Percentiles rank a stretch among this genome's conserved stretches.
phyloP scores from a whole-genome alignment of 2,113 vertebrate genomes.

The Naja naja region DNA sequence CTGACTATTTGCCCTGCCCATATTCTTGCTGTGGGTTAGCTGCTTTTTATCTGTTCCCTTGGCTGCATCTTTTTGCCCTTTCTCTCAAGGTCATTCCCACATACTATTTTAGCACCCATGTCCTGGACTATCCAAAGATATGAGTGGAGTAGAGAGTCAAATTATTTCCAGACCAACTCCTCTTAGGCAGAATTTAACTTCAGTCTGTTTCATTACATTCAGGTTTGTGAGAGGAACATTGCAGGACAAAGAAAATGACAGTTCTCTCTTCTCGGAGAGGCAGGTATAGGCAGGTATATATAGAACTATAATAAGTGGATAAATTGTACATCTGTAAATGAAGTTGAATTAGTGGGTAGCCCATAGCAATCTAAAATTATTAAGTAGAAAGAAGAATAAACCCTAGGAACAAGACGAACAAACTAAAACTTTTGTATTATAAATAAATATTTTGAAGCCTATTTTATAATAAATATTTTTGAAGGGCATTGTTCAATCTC shows the following conservation, averaged over 20 bases:
- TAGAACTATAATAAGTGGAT: background rate
- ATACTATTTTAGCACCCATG: background rate
- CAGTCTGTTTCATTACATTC: background rate
- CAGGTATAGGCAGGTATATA: background rate
- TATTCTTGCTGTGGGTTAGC: background rate
- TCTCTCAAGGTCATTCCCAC: background rate
- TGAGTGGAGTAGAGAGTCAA: background rate
- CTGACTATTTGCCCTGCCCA: background rate
- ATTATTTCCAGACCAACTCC: background rate
- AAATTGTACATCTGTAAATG: background rate
- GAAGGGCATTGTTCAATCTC: background rate
- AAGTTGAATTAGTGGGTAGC: background rate
- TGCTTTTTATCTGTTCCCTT: background rate
- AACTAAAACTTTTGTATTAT: background rate
- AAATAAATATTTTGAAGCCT: background rate
- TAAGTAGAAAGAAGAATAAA: background rate
- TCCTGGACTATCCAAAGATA: background rate
- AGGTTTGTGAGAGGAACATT: background rate
- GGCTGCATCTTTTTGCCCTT: background rate
- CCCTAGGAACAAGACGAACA: background rate
- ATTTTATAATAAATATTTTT: background rate
- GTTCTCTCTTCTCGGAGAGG: background rate
- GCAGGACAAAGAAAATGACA: background rate
- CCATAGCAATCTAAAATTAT: background rate
- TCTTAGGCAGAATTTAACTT: background rate